Evolutionary conservation across 1,140 invertebrate species (phyloP).

Genomic region (Drosophila takahashii): DNA sequence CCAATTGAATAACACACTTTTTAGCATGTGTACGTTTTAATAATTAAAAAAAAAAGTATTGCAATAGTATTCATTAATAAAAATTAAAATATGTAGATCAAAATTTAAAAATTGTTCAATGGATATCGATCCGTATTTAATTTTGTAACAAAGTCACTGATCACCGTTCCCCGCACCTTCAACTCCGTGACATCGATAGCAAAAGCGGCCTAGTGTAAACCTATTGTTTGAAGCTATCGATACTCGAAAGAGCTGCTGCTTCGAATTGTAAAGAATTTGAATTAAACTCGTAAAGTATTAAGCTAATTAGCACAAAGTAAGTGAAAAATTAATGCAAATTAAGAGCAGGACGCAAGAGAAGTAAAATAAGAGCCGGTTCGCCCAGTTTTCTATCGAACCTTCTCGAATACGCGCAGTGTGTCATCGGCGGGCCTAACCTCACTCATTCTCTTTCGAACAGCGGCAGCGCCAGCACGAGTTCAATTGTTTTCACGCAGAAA

Average conservation of each 20-base stretch:
- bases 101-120: too few species aligned
- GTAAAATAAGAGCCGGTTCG: not conserved
- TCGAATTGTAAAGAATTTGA: constrained; percentile 8
- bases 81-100: too few species aligned
- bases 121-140: too few species aligned
- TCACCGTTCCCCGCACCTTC: not conserved
- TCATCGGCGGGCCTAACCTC: constrained; percentile 69
- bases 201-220: not conserved
- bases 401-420: constrained; percentile 66
- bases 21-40: too few species aligned
- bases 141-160: too few species aligned
- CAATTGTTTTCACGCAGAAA: constrained; percentile 61
- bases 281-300: constrained; percentile 4
- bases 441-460: constrained; percentile 69
- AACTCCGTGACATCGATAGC: not conserved
- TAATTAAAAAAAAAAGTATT: too few species aligned
- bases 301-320: not conserved
- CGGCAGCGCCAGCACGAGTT: constrained; percentile 76
- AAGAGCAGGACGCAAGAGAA: not conserved
- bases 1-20: too few species aligned
- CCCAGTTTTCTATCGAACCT: constrained; percentile 59
- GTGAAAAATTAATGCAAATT: not conserved
- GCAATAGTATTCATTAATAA: too few species aligned
- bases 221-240: constrained; percentile 5
- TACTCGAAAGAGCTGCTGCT: not conserved